Percentiles rank a stretch among this genome's conserved stretches.
These are phyloP conservation scores for Zosterops lateralis DNA, from an alignment of 2,113 vertebrate genomes.

Conservation along the genomic window DNA sequence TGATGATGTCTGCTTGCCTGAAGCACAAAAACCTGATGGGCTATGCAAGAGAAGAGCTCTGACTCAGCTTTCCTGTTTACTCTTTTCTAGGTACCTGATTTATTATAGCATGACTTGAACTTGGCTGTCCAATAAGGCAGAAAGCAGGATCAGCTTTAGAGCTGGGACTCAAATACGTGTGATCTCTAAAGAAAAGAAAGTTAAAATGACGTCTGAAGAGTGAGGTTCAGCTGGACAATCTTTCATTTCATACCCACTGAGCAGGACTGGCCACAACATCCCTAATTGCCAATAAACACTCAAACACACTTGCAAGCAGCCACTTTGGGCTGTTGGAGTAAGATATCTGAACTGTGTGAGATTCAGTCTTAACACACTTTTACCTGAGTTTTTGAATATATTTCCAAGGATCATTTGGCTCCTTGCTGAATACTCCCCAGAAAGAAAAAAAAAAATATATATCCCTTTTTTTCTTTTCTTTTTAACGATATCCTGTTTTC, in stretches of 20 bases:
- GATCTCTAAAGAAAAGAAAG: not conserved
- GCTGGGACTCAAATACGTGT: not conserved
- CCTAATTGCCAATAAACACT: not conserved
- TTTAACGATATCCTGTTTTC: not conserved
- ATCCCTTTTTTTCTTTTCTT: not conserved
- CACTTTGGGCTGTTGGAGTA: not conserved
- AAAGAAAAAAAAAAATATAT: not conserved
- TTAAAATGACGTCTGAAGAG: not conserved
- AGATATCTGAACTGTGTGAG: not conserved
- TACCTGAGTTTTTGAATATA: not conserved
- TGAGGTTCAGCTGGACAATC: not conserved
- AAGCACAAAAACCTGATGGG: not conserved
- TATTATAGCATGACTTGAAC: not conserved
- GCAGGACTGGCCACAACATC: not conserved
- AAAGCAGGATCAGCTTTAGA: not conserved
- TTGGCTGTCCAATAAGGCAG: not conserved
- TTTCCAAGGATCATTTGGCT: not conserved
- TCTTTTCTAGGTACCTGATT: not conserved
- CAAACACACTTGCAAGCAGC: not conserved
- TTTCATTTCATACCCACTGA: not conserved
- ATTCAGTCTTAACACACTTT: not conserved
- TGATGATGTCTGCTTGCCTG: not conserved
- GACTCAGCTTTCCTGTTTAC: not conserved
- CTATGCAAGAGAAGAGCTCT: not conserved
- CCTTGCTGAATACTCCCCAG: not conserved